A percentile compares a stretch with the other conserved stretches of the same genome.
Conservation (phyloP, 2,888 invertebrate species). For the Priocnemis perturbator region DNA sequence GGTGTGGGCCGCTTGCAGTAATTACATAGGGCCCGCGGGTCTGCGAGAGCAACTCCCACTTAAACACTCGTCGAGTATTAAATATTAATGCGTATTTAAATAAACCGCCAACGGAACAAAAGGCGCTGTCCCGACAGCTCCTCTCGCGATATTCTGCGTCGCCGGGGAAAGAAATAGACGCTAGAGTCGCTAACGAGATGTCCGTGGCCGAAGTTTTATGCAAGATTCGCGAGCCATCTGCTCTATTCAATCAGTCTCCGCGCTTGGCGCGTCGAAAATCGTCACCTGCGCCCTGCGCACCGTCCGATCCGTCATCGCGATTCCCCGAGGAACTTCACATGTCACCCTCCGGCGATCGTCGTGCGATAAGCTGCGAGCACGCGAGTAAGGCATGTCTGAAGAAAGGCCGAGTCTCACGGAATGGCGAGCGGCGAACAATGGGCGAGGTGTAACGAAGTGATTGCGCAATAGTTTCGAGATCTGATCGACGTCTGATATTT, state of each 20-base stretch:
- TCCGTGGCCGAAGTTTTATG: not conserved
- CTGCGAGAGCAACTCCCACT: conserved; percentile 67
- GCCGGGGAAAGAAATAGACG: not conserved
- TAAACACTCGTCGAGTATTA: conserved; percentile 67
- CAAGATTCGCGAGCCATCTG: too few species aligned
- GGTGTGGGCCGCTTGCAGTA: conserved; percentile 63
- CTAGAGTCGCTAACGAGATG: conserved; percentile 23
- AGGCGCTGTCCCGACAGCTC: conserved; percentile 27
- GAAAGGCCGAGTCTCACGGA: conserved; percentile 33
- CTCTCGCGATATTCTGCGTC: not conserved
- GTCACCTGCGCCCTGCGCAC: too few species aligned
- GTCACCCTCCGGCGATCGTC: not conserved
- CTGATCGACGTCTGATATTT: conserved; percentile 29
- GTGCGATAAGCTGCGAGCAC: not conserved
- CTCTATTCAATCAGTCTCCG: too few species aligned
- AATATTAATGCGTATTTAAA: conserved; percentile 73
- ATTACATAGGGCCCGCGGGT: conserved; percentile 67
- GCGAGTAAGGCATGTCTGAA: conserved; percentile 13
- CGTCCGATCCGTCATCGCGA: too few species aligned
- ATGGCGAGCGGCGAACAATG: conserved; percentile 27
- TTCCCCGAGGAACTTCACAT: not conserved
- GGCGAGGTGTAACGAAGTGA: conserved; percentile 19
- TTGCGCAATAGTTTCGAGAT: conserved; percentile 41
- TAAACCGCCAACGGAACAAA: conserved; percentile 62
- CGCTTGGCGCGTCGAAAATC: too few species aligned